Base-by-base conservation (phyloP, 2,888 invertebrate species). In the Drosophila mayaguana region DNA sequence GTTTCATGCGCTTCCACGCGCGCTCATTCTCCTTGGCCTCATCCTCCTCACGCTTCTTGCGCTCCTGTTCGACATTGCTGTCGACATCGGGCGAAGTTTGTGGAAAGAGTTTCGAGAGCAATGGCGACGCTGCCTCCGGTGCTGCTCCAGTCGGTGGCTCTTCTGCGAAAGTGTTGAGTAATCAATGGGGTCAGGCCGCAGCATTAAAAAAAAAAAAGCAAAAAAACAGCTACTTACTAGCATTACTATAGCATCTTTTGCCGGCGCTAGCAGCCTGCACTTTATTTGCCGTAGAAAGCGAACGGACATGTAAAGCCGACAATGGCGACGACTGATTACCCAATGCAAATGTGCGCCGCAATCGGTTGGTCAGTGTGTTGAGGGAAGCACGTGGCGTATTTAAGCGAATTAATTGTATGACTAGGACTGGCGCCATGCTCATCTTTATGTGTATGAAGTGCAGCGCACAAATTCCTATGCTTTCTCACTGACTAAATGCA, bases 1-100 rank as follows among this genome's bases (percentile, higher is more conserved):
- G 94, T 91, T 96, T 96, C 95, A 96, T 96, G 77, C 95, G 94
- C 79, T 94, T 95, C 95, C 96, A 96, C 80, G 96, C 95, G 60
- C 95, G 95, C 81, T 96, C 95, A 89, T 95, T 94, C 85, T 95
- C 95, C 83, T 96, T 94, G 25, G 93, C 92, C 60, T 94, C 94
- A 71, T 95, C 94, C 72, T 95, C 94, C 62, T 95, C 94, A 72
- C 94, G 94, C 53, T 94, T 93, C 78, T 94, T 93, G 28, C 94
- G 93, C 74, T 94, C 93, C 69, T 94, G 93, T 50, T 94, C 93
- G 38, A 94, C 93, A 56, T 93, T 93, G 72, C 94, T 93, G 46
- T 94, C 92, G 57, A 94, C 93, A 38, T 93, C 93, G 3, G 93
- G 86, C 0, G 94, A 92, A 2, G 93, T 93, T 83, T 94, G 95